Evolutionary conservation across 2,113 vertebrate genomes (phyloP).

Genomic region (Tricholaema leucomelas): DNA sequence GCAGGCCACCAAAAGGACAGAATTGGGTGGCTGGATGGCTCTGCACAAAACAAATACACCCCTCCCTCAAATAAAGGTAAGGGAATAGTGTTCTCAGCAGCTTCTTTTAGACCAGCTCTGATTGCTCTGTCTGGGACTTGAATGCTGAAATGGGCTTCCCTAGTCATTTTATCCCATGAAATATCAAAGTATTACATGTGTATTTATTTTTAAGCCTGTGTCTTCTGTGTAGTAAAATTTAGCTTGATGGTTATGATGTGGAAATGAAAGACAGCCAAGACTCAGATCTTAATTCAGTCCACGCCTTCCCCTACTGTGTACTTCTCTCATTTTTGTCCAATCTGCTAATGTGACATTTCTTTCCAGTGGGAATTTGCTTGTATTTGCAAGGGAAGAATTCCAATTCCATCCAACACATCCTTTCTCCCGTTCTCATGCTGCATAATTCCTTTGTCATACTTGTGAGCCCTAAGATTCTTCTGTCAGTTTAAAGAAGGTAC

Average conservation of each 20-base stretch:
- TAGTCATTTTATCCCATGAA: conserved; percentile 21
- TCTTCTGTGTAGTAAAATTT: background rate
- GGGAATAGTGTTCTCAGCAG: background rate
- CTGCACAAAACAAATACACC: conserved; percentile 12
- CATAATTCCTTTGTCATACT: conserved; percentile 14
- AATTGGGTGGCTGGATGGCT: background rate
- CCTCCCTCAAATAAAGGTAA: background rate
- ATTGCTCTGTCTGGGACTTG: background rate
- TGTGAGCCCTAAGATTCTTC: background rate
- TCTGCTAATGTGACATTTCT: conserved; percentile 38
- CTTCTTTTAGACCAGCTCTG: background rate
- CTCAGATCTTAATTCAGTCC: conserved; percentile 54
- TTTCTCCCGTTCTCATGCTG: conserved; percentile 17
- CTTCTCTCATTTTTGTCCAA: conserved; percentile 46
- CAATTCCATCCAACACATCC: conserved; percentile 6
- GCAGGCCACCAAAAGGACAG: background rate
- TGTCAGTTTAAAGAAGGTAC: background rate
- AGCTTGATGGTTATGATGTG: background rate
- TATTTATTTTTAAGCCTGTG: conserved; percentile 41
- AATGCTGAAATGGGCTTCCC: conserved; percentile 23
- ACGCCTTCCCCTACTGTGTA: conserved; percentile 1
- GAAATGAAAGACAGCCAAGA: conserved; percentile 45
- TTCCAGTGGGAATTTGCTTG: conserved; percentile 49
- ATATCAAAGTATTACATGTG: conserved; percentile 43
- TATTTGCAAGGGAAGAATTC: conserved; percentile 31